Base-by-base conservation (phyloP, 2,113 vertebrate genomes). In the Neolamprologus modestus region DNA sequence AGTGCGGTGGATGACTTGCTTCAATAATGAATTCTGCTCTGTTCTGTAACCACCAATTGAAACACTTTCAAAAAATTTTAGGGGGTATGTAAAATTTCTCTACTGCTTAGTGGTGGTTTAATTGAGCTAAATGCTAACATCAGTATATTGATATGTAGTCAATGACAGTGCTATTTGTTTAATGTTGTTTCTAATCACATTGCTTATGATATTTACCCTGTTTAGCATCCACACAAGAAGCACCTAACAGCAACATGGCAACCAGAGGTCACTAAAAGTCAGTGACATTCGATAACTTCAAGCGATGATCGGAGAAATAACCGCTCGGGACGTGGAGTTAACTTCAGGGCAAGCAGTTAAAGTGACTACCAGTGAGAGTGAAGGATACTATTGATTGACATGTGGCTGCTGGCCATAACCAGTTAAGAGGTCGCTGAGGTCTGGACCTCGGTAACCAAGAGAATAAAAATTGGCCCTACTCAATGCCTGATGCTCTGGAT, bases 21-120 rank as follows among this genome's bases (percentile, higher is more conserved):
- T 68, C 14, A 19, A 71, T 66, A 78, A 63, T 71, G 2, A 57
- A 16, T 47, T 73, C 11, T 21, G 50, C 4, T 3, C 71, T 57
- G 21, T 16, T 82, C 24, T 82, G 21, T 83, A 28, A 66, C 7
- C n/a, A 55, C 3, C 33, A 26, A 3, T 12, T 66, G 42, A 11
- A 40, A 35, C 13, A 14, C 54, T 5, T 78, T 66, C 1, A 35
- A 81, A 8, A 1, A 0, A 0, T 2, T 45, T 26, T 7, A 7
- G 14, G 40, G 21, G 24, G 7, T 73, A 73, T 73, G 14, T 45
- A 17, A 73, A 3, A 28, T 26, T 45, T 45, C 9, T 45, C 40
- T 45, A 45, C 4, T 42, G 35, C n/a, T 42, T 24, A 24, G n/a
- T 73, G 13, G 37, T 45, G 37, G 37, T 73, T 45, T 24, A 73